These are phyloP conservation scores for Prosopocoilus inquinatus DNA, from an alignment of 2,888 invertebrate species.

Conservation along the genomic window DNA sequence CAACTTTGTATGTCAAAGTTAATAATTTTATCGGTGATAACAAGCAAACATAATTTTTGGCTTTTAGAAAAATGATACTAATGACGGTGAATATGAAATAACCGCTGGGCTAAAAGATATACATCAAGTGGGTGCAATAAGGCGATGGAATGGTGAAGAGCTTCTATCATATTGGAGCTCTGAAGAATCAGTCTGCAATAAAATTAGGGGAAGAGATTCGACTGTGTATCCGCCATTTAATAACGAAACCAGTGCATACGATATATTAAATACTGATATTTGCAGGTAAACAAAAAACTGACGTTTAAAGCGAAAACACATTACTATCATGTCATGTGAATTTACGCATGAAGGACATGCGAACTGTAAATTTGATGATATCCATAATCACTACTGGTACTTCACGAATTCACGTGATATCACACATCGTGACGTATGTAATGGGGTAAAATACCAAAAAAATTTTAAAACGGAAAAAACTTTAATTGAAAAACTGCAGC, in stretches of 20 bases:
- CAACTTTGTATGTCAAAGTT: too few relatives aligned
- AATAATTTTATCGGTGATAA: too few relatives aligned
- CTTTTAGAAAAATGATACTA: conserved; percentile 6
- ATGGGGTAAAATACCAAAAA: too few relatives aligned
- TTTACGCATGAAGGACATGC: too few relatives aligned
- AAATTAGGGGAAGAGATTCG: conserved; percentile 9
- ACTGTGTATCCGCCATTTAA: conserved; percentile 7
- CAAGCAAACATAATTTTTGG: not conserved
- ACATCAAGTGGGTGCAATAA: conserved; percentile 1
- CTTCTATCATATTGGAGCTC: not conserved
- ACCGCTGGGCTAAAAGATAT: conserved; percentile 4
- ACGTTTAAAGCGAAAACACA: too few relatives aligned
- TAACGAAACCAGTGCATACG: not conserved
- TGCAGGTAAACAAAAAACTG: conserved; percentile 3
- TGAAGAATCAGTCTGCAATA: conserved; percentile 1
- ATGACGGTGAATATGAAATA: conserved; percentile 5
- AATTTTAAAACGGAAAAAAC: too few relatives aligned
- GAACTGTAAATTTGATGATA: too few relatives aligned
- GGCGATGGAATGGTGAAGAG: conserved; percentile 2
- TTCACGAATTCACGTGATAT: too few relatives aligned
- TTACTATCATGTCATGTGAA: too few relatives aligned
- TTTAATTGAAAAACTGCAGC: too few relatives aligned
- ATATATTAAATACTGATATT: conserved; percentile 5
- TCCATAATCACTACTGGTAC: too few relatives aligned
- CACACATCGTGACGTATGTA: too few relatives aligned